A percentile compares a stretch with the other conserved stretches of the same genome.
phyloP scores from a whole-genome alignment of 2,888 invertebrate species.

The Dicroscelio sp. region DNA sequence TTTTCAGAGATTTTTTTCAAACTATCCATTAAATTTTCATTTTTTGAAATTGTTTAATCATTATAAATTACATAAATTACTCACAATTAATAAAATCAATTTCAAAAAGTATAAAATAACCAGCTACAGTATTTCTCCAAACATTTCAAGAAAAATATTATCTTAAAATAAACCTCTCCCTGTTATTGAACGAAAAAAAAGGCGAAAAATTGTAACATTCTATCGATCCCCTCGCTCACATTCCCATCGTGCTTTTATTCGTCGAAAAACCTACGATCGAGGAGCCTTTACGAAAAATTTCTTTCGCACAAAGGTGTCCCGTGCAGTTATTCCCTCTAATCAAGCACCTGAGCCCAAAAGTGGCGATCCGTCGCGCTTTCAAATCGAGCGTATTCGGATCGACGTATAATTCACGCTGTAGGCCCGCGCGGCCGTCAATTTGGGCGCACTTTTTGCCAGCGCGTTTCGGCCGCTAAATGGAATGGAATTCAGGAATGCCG shows the following conservation, averaged over 20 bases:
- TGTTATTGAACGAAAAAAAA: too few relatives aligned
- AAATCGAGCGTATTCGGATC: constrained; percentile 63
- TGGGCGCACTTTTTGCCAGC: constrained; percentile 78
- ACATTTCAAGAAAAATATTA: too few relatives aligned
- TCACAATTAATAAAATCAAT: too few relatives aligned
- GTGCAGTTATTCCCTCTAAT: constrained; percentile 69
- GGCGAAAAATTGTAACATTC: constrained; percentile 54
- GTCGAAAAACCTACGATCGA: constrained; percentile 36
- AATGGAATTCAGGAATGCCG: constrained; percentile 84
- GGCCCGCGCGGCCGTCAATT: constrained; percentile 63
- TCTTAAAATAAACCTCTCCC: too few relatives aligned
- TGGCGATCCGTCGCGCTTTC: constrained; percentile 54
- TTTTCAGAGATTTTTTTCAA: too few relatives aligned
- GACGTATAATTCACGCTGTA: constrained; percentile 74
- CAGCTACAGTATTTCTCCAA: too few relatives aligned
- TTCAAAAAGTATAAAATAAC: too few relatives aligned
- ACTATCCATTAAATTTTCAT: too few relatives aligned
- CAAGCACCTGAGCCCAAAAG: constrained; percentile 65
- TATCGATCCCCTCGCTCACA: constrained; percentile 29
- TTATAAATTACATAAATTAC: too few relatives aligned
- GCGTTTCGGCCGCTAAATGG: constrained; percentile 79
- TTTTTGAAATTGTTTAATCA: too few relatives aligned
- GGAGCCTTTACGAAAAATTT: constrained; percentile 49
- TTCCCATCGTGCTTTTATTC: constrained; percentile 55
- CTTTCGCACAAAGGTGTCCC: constrained; percentile 63